Conservation (phyloP, 1,140 invertebrate species). For the Aethina tumida region DNA sequence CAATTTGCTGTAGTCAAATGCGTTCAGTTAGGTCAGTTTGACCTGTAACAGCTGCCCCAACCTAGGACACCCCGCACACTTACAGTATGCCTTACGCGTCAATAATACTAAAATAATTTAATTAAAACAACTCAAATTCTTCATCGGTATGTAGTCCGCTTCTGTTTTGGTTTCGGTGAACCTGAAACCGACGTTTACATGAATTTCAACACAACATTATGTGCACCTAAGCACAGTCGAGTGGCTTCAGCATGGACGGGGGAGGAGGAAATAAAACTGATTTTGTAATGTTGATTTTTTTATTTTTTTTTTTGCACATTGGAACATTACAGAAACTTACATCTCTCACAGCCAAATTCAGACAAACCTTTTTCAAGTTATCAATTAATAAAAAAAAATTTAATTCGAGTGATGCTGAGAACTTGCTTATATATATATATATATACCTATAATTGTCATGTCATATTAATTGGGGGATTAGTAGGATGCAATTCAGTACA, state of each 20-base stretch:
- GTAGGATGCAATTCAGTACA: too few relatives aligned
- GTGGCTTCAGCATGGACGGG: too few relatives aligned
- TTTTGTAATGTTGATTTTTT: conserved; percentile 14
- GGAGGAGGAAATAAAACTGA: conserved; percentile 9
- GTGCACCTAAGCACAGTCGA: conserved; percentile 5
- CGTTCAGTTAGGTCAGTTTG: too few relatives aligned
- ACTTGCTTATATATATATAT: too few relatives aligned
- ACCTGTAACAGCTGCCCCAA: too few relatives aligned
- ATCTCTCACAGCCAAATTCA: conserved; percentile 20
- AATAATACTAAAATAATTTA: too few relatives aligned
- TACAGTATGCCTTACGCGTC: too few relatives aligned
- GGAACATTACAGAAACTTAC: conserved; percentile 13
- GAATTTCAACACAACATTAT: conserved; percentile 11
- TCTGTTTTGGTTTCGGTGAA: conserved; percentile 31
- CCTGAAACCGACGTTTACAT: conserved; percentile 22
- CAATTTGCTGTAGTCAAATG: too few relatives aligned
- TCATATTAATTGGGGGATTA: too few relatives aligned
- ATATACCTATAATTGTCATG: too few relatives aligned
- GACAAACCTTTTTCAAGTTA: conserved; percentile 4
- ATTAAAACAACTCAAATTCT: conserved; percentile 33
- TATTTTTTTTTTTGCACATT: conserved; percentile 16
- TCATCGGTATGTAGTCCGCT: conserved; percentile 35
- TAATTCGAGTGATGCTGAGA: too few relatives aligned
- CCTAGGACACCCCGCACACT: too few relatives aligned
- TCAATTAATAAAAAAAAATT: conserved; percentile 4